These are phyloP conservation scores for Alectura lathami DNA, from an alignment of 2,113 vertebrate genomes.

Conservation along the genomic window DNA sequence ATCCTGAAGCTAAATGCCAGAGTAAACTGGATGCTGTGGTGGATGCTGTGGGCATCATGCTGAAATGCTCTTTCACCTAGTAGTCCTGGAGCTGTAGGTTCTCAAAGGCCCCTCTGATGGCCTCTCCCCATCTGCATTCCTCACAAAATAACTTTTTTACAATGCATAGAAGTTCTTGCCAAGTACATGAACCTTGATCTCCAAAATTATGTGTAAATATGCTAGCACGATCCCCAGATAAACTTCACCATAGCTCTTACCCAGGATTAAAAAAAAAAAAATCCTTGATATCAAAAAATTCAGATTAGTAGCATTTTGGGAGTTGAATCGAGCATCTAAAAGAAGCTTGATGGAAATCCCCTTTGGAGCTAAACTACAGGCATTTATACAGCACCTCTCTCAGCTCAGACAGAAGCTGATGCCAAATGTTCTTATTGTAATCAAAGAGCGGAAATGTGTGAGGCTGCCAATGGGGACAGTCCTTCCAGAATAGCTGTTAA, in stretches of 20 bases:
- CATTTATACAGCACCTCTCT: neutral
- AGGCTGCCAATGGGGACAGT: neutral
- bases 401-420: neutral
- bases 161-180: neutral
- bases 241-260: neutral
- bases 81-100: neutral
- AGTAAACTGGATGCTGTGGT: neutral
- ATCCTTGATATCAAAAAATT: rapidly evolving
- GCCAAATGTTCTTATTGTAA: neutral
- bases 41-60: neutral
- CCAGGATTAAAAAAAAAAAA: neutral
- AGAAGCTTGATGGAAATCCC: neutral
- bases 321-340: neutral
- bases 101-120: neutral
- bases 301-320: neutral
- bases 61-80: neutral
- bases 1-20: neutral
- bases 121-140: neutral
- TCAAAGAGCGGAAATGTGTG: neutral
- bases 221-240: neutral
- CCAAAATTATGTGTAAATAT: neutral
- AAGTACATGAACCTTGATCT: neutral
- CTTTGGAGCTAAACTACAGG: neutral
- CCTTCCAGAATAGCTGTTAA: neutral
- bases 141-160: neutral